Percentiles rank a stretch among this genome's conserved stretches.
phyloP scores from a whole-genome alignment of 2,113 vertebrate species.

The Enhydra lutris region DNA sequence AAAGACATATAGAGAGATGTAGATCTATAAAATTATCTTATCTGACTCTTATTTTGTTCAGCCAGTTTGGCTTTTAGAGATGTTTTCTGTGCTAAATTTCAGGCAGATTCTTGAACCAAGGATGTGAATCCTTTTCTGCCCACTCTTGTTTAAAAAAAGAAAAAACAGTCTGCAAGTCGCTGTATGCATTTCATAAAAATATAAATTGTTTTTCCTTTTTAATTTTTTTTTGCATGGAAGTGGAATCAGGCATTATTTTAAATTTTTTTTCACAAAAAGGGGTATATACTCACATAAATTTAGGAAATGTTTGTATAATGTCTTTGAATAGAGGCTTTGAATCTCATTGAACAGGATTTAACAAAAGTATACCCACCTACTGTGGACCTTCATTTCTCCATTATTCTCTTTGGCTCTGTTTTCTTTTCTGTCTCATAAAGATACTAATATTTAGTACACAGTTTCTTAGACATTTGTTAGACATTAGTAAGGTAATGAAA shows the following conservation, averaged over 20 bases:
- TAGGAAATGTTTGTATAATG: not conserved
- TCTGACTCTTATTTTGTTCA: not conserved
- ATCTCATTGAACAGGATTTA: not conserved
- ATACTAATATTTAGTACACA: not conserved
- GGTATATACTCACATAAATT: not conserved
- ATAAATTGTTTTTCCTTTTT: not conserved
- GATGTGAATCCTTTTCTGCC: not conserved
- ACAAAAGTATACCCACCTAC: not conserved
- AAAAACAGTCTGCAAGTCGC: not conserved
- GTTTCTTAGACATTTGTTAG: conserved; percentile 21
- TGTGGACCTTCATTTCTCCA: not conserved
- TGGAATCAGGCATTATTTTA: not conserved
- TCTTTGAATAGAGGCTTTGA: not conserved
- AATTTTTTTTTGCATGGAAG: not conserved
- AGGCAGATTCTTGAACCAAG: not conserved
- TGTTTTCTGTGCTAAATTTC: not conserved
- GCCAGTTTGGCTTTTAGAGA: not conserved
- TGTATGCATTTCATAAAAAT: not conserved
- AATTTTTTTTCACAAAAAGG: not conserved
- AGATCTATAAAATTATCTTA: not conserved
- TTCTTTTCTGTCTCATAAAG: not conserved
- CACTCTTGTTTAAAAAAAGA: not conserved
- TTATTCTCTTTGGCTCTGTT: not conserved
- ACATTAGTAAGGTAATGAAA: not conserved
- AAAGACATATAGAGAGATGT: not conserved